Conservation (phyloP, 2,888 invertebrate genomes). For the Yponomeuta plumbellus region DNA sequence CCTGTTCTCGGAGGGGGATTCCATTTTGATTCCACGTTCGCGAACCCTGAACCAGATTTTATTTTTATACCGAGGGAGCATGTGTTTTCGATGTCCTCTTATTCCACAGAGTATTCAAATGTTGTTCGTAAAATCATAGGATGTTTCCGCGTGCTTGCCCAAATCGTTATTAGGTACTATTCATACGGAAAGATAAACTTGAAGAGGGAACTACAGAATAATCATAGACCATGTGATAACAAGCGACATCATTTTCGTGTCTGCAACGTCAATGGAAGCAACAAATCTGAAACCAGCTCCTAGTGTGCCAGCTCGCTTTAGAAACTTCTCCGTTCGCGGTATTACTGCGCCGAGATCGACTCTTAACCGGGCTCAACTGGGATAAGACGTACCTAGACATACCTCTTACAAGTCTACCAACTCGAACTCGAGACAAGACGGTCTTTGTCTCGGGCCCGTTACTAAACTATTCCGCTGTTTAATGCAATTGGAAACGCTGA, state of each 20-base stretch:
- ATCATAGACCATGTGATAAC: neutral
- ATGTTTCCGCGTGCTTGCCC: neutral
- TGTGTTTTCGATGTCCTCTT: neutral
- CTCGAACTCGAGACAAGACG: constrained; percentile 26
- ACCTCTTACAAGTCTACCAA: constrained; percentile 35
- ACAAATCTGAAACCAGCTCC: constrained; percentile 12
- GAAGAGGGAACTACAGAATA: neutral
- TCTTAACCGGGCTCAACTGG: constrained; percentile 57
- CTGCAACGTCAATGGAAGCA: neutral
- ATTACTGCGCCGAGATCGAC: constrained; percentile 59
- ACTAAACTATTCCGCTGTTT: constrained; percentile 28
- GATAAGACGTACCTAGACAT: constrained; percentile 53
- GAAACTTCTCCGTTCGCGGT: constrained; percentile 59
- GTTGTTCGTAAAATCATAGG: neutral
- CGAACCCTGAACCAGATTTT: constrained; percentile 4
- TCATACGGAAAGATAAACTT: neutral
- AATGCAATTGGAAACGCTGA: constrained; percentile 13
- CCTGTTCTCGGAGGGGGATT: constrained; percentile 25
- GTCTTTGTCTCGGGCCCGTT: constrained; percentile 32
- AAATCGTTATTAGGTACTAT: neutral
- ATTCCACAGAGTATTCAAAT: neutral
- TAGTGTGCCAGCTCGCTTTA: constrained; percentile 42
- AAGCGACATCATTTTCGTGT: constrained; percentile 5
- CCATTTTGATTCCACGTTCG: constrained; percentile 12
- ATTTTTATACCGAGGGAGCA: constrained; percentile 6